phyloP scores from a whole-genome alignment of 2,113 vertebrate genomes.

The Callipepla squamata region DNA sequence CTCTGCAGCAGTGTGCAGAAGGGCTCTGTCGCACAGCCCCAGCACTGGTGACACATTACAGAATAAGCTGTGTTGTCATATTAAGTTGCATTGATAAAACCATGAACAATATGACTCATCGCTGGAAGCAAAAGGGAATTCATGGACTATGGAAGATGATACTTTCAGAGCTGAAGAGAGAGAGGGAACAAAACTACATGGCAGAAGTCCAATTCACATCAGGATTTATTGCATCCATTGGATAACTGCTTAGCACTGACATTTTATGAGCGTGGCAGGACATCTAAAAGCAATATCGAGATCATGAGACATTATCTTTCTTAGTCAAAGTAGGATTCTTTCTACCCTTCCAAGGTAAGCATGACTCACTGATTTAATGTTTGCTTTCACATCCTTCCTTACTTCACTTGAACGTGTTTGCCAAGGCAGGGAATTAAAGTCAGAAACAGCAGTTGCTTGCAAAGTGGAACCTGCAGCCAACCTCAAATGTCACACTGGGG shows the following conservation, averaged over 20 bases:
- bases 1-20: not conserved
- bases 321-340: not conserved
- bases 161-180: not conserved
- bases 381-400: not conserved
- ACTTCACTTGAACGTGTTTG: not conserved
- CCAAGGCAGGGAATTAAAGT: not conserved
- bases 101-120: not conserved
- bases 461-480: not conserved
- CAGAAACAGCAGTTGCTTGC: not conserved
- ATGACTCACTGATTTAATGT: not conserved
- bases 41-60: not conserved
- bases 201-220: not conserved
- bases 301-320: not conserved
- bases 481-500: not conserved
- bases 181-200: not conserved
- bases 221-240: not conserved
- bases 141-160: not conserved
- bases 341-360: not conserved
- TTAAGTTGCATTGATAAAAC: not conserved
- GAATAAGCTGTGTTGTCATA: not conserved
- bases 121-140: not conserved
- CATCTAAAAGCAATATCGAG: not conserved
- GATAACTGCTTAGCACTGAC: not conserved
- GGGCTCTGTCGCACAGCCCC: not conserved
- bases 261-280: not conserved